Conservation (phyloP, 1,140 invertebrate species). For the Steinernema khuongi region DNA sequence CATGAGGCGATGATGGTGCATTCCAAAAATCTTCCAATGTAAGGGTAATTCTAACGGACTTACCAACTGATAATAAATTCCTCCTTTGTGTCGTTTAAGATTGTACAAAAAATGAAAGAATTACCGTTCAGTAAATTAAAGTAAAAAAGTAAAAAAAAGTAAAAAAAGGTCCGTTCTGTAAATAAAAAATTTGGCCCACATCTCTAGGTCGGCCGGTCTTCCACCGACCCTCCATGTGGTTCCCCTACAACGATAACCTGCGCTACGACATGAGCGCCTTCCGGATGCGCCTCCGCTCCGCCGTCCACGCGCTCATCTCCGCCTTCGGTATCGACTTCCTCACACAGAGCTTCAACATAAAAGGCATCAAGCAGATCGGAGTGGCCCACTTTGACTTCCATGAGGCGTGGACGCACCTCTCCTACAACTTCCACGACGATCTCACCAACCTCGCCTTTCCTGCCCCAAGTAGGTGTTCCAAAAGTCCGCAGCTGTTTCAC, state of each 20-base stretch:
- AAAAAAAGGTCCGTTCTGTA: too few relatives aligned
- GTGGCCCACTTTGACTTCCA: not conserved
- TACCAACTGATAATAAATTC: too few relatives aligned
- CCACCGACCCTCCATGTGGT: not conserved
- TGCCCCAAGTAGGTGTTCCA: not conserved
- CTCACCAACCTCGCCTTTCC: not conserved
- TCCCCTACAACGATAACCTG: not conserved
- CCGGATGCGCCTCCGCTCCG: not conserved
- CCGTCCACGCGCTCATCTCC: not conserved
- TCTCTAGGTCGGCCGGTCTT: not conserved
- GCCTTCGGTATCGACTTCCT: not conserved
- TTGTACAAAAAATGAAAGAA: too few relatives aligned
- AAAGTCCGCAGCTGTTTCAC: too few relatives aligned
- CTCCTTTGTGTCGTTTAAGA: too few relatives aligned
- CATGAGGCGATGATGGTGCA: too few relatives aligned
- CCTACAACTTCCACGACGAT: not conserved
- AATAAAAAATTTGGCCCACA: not conserved
- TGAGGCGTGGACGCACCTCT: not conserved
- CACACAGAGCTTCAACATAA: not conserved
- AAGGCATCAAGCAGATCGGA: not conserved
- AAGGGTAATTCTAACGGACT: too few relatives aligned
- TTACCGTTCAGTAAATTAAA: too few relatives aligned
- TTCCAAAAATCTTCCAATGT: too few relatives aligned
- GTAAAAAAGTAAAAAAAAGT: too few relatives aligned
- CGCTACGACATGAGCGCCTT: not conserved